These are phyloP conservation scores for Nyctalus aviator DNA, from an alignment of 2,797 vertebrate species.

Conservation along the genomic window DNA sequence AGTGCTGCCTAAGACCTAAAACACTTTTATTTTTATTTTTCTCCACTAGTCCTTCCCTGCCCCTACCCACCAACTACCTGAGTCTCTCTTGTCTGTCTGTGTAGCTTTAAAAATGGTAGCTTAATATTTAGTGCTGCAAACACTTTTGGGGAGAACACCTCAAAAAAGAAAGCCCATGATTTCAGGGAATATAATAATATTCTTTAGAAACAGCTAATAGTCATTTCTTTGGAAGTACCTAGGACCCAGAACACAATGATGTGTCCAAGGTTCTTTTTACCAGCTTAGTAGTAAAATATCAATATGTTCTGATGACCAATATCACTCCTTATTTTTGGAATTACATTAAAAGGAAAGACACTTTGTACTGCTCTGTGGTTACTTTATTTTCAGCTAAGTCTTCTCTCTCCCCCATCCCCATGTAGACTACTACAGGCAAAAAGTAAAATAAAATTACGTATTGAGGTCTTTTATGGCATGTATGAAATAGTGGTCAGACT, in stretches of 20 bases:
- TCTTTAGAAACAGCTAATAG: background rate
- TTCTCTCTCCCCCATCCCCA: background rate
- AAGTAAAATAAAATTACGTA: background rate
- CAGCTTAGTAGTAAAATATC: background rate
- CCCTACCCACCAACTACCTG: background rate
- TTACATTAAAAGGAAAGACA: slow-evolving; percentile 34
- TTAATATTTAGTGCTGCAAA: slow-evolving; percentile 4
- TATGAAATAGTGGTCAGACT: background rate
- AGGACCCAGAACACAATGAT: background rate
- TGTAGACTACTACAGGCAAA: background rate
- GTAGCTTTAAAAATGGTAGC: slow-evolving; percentile 37
- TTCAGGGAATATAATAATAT: background rate
- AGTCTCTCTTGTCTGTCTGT: background rate
- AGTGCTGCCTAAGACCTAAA: background rate
- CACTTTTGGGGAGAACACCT: background rate
- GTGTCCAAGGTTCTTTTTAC: background rate
- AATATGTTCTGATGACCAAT: background rate
- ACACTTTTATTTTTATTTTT: background rate
- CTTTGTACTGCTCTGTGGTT: background rate
- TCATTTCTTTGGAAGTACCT: background rate
- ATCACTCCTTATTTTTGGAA: background rate
- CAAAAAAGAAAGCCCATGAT: background rate
- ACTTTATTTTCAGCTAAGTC: background rate
- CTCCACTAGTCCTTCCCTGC: background rate
- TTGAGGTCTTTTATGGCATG: background rate